Conservation (phyloP, 2,888 invertebrate genomes). For the Agapostemon virescens region DNA sequence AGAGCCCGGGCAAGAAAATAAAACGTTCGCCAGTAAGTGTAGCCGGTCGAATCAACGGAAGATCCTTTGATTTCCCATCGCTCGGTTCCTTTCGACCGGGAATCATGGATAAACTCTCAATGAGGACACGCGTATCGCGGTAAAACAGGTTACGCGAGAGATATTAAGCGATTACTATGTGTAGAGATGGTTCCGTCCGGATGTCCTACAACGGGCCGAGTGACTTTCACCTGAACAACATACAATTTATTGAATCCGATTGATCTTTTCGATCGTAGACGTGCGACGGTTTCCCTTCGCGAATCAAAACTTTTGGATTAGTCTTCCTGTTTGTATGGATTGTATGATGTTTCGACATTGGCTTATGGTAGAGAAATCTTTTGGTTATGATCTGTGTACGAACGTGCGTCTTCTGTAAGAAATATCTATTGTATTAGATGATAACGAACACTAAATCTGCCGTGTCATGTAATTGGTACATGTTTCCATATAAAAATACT, state of each 20-base stretch:
- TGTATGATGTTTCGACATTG: not conserved
- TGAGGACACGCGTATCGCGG: constrained; percentile 37
- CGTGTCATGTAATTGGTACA: too few relatives aligned
- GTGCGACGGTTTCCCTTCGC: not conserved
- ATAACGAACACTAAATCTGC: too few relatives aligned
- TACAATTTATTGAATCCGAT: not conserved
- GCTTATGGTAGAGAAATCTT: not conserved
- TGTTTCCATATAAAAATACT: too few relatives aligned
- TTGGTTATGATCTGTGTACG: not conserved
- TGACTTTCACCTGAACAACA: not conserved
- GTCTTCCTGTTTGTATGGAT: not conserved
- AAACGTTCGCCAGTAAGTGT: constrained; percentile 44
- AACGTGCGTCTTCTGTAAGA: not conserved
- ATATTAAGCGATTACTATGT: constrained; percentile 20
- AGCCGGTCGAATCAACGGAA: constrained; percentile 33
- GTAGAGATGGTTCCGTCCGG: not conserved
- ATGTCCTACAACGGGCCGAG: not conserved
- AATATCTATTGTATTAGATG: not conserved
- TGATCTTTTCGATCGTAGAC: not conserved
- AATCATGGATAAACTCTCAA: constrained; percentile 41
- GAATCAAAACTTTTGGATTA: not conserved
- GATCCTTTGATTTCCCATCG: constrained; percentile 52
- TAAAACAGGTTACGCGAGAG: constrained; percentile 15
- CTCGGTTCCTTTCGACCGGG: constrained; percentile 26
- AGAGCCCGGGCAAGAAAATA: constrained; percentile 14